Conservation (phyloP, 2,888 invertebrate genomes). For the Pyrgus malvae region DNA sequence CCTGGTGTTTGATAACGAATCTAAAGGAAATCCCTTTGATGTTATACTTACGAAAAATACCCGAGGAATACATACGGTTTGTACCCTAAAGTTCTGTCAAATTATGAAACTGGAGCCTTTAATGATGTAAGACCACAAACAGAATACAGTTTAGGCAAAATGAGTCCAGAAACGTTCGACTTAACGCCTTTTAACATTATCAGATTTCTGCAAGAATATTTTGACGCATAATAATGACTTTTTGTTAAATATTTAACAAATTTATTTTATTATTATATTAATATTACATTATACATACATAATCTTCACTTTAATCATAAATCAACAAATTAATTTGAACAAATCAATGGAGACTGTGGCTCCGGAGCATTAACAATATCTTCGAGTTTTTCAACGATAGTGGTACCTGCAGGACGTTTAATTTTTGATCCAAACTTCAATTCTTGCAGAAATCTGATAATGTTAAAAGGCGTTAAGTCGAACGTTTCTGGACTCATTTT, state of each 20-base stretch:
- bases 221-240: neutral
- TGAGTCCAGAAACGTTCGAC: slow-evolving; percentile 13
- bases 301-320: too few species aligned
- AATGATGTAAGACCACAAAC: slow-evolving; percentile 12
- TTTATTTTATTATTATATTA: neutral
- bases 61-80: too few species aligned
- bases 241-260: slow-evolving; percentile 13
- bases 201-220: slow-evolving; percentile 10
- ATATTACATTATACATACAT: too few species aligned
- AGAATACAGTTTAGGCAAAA: slow-evolving; percentile 21
- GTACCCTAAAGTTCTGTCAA: too few species aligned
- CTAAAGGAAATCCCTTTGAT: too few species aligned
- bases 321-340: too few species aligned
- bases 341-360: too few species aligned
- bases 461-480: slow-evolving; percentile 10
- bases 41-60: too few species aligned
- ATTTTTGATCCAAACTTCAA: slow-evolving; percentile 19
- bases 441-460: slow-evolving; percentile 10
- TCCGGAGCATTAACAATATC: neutral
- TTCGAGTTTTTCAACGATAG: slow-evolving; percentile 3
- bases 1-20: too few species aligned
- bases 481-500: slow-evolving; percentile 15
- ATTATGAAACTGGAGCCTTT: slow-evolving; percentile 18
- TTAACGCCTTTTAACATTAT: slow-evolving; percentile 3
- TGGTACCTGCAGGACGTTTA: slow-evolving; percentile 10